Conservation (phyloP, 2,888 invertebrate genomes). For the Hydriomena furcata region DNA sequence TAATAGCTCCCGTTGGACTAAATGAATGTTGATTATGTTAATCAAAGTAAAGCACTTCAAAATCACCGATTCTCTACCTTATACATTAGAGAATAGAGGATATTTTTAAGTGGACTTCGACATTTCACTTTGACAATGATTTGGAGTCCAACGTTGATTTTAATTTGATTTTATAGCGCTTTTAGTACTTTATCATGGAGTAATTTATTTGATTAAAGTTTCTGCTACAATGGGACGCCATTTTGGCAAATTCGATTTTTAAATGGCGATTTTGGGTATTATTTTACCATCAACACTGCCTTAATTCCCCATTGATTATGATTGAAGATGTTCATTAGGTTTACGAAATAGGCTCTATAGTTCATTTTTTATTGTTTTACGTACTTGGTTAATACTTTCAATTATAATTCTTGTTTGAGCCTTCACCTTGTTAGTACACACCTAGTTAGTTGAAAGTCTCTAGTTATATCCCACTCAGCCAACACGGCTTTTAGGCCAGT, state of each 20-base stretch:
- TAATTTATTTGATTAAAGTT: conserved; percentile 34
- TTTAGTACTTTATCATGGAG: conserved; percentile 30
- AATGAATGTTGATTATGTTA: conserved; percentile 21
- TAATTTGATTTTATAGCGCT: conserved; percentile 33
- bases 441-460: too few species aligned
- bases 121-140: conserved; percentile 24
- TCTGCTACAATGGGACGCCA: conserved; percentile 13
- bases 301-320: too few species aligned
- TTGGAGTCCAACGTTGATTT: conserved; percentile 28
- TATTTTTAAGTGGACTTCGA: not conserved
- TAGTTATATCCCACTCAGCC: too few species aligned
- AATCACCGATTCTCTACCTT: not conserved
- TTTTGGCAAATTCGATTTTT: conserved; percentile 10
- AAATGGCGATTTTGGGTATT: not conserved
- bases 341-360: too few species aligned
- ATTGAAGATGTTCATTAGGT: too few species aligned
- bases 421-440: too few species aligned
- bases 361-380: too few species aligned
- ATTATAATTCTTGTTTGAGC: too few species aligned
- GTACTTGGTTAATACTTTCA: too few species aligned
- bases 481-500: too few species aligned
- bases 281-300: too few species aligned
- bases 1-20: conserved; percentile 11
- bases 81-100: not conserved
- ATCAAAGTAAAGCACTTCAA: conserved; percentile 8